Evolutionary conservation across 2,797 vertebrate species (phyloP).

Genomic region (Myioborus melanocephalus): DNA sequence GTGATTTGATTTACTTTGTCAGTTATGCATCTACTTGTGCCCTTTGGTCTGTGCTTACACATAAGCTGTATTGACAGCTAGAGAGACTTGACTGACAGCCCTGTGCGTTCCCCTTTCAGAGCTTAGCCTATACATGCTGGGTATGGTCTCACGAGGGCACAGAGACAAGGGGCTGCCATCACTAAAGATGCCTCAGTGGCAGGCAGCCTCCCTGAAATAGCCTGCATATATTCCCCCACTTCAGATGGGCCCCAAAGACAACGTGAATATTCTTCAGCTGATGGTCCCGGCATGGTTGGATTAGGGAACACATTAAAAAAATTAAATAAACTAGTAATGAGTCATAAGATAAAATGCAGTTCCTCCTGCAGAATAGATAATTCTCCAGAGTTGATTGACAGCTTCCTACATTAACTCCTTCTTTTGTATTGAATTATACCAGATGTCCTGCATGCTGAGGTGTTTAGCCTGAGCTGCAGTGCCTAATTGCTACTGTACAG

Average conservation of each 20-base stretch:
- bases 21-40: background rate
- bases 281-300: background rate
- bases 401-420: background rate
- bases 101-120: background rate
- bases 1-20: conserved; percentile 5
- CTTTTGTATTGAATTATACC: background rate
- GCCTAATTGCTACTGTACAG: background rate
- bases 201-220: background rate
- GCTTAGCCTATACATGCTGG: background rate
- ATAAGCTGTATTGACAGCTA: background rate
- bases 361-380: background rate
- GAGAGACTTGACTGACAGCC: background rate
- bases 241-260: background rate
- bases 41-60: background rate
- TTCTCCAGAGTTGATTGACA: background rate
- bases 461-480: background rate
- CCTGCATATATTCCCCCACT: background rate
- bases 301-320: background rate
- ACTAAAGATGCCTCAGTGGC: background rate
- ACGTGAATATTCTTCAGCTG: background rate
- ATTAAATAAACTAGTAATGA: background rate
- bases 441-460: background rate
- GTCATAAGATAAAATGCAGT: background rate
- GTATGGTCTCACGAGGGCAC: background rate
- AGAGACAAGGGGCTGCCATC: background rate